Base-by-base conservation (phyloP, 2,888 invertebrate genomes). In the Nymphalis c-album region DNA sequence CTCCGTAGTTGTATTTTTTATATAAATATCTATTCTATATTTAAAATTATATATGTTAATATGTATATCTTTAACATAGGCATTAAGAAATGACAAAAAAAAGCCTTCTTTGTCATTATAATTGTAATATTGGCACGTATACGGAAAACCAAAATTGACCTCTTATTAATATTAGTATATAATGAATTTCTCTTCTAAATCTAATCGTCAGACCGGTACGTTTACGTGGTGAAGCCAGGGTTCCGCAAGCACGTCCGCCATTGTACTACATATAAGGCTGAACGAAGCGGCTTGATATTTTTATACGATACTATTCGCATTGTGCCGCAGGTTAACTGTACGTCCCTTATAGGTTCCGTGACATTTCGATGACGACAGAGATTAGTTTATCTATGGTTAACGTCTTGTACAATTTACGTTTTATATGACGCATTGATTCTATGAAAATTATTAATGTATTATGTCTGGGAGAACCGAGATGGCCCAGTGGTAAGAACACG, bases 231-330 rank as follows among this genome's bases (percentile, higher is more conserved):
- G 77, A 8, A 18, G 48, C 74, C 64, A 58, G 69, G 69, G 82
- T 86, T 82, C 87, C 83, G 85, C 87, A 86, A 88, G 82, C 90
- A 88, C 88, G 88, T 91, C 82, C 76, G 70, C 89, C 86, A 91
- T 91, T 91, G 91, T 91, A 77, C 83, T 77, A 83, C 90, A 85
- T 90, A 91, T 91, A 91, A 88, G 91, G 91, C 78, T 82, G 18
- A 57, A 55, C 57, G 57, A 57, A 57, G 55, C 55, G 83, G 80
- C 85, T 85, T 77, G 87, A 89, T 89, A 91, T 91, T 91, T 91
- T 91, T 91, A 90, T 90, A 86, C 84, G 86, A 84, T 78, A 78
- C 84, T 82, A 83, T 83, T 81, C 81, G 84, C 86, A 86, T 90
- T 90, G 90, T 90, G 63, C 67, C 35, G 51, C 51, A 75, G 74